A percentile compares a stretch with the other conserved stretches of the same genome.
These are phyloP conservation scores for Coenonympha glycerion DNA, from an alignment of 2,888 invertebrate genomes.

Conservation along the genomic window DNA sequence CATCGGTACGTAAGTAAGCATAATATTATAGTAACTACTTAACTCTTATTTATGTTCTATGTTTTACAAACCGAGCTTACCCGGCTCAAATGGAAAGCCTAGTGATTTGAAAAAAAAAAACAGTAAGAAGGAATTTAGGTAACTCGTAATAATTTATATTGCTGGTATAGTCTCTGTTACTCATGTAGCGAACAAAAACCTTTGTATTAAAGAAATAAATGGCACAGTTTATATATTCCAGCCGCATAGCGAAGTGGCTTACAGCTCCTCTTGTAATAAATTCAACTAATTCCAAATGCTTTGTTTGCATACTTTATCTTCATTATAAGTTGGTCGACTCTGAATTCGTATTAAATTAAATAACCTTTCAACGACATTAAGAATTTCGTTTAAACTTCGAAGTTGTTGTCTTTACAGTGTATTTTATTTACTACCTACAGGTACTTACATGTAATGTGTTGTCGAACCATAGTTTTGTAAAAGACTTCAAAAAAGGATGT, in stretches of 20 bases:
- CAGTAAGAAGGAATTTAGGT: background rate
- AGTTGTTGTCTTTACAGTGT: background rate
- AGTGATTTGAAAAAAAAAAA: background rate
- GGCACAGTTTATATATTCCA: constrained; percentile 4
- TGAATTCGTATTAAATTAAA: constrained; percentile 1
- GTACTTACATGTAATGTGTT: too few relatives aligned
- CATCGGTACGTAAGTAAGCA: too few relatives aligned
- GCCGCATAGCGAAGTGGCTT: constrained; percentile 1
- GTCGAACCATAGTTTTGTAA: too few relatives aligned
- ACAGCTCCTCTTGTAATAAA: constrained; percentile 2
- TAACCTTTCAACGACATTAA: background rate
- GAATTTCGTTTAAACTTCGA: background rate
- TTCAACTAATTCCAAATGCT: constrained; percentile 10
- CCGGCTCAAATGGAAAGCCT: too few relatives aligned
- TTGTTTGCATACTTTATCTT: constrained; percentile 9
- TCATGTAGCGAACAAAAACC: background rate
- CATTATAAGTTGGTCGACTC: constrained; percentile 6
- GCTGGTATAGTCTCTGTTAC: background rate
- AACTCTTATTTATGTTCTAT: too few relatives aligned
- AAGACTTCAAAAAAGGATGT: too few relatives aligned
- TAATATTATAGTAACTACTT: too few relatives aligned
- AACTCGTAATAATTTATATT: background rate
- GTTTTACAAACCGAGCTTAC: too few relatives aligned
- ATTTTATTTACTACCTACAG: too few relatives aligned
- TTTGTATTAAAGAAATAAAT: background rate